These are phyloP conservation scores for Taenaris catops DNA, from an alignment of 2,888 invertebrate species.

Conservation along the genomic window DNA sequence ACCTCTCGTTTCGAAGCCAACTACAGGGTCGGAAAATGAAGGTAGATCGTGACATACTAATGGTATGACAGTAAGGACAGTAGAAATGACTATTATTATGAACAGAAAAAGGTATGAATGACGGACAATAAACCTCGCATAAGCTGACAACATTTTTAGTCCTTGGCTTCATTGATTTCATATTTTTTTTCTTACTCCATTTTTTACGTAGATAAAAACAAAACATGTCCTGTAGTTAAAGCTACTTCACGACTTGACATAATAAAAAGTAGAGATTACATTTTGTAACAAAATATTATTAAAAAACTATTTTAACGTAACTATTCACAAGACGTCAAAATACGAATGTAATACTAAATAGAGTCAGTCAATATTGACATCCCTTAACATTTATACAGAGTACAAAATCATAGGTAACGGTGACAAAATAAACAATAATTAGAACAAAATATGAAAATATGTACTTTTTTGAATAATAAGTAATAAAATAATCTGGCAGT, in stretches of 20 bases:
- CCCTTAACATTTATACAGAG: too few species aligned
- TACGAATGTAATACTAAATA: too few species aligned
- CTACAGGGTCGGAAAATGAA: slow-evolving; percentile 91
- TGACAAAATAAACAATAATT: too few species aligned
- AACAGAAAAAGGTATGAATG: slow-evolving; percentile 65
- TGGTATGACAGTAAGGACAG: slow-evolving; percentile 60
- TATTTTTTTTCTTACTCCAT: slow-evolving; percentile 54
- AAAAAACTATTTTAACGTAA: slow-evolving; percentile 1
- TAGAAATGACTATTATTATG: slow-evolving; percentile 54
- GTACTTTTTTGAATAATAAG: too few species aligned
- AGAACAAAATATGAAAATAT: too few species aligned
- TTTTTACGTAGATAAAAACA: slow-evolving; percentile 23
- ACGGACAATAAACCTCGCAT: slow-evolving; percentile 72
- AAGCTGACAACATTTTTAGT: slow-evolving; percentile 63
- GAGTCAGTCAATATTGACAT: too few species aligned
- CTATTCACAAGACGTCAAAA: slow-evolving; percentile 1
- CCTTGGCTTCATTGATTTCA: slow-evolving; percentile 48
- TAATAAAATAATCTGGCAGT: too few species aligned
- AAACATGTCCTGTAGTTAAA: slow-evolving; percentile 23
- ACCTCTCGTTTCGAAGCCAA: slow-evolving; percentile 97
- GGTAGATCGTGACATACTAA: slow-evolving; percentile 75
- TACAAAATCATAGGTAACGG: too few species aligned
- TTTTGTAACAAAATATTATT: slow-evolving; percentile 10
- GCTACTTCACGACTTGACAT: slow-evolving; percentile 17
- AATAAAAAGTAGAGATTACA: slow-evolving; percentile 15